phyloP scores from a whole-genome alignment of 92 coral and sea anemone genomes.

The Scolanthus callimorphus region DNA sequence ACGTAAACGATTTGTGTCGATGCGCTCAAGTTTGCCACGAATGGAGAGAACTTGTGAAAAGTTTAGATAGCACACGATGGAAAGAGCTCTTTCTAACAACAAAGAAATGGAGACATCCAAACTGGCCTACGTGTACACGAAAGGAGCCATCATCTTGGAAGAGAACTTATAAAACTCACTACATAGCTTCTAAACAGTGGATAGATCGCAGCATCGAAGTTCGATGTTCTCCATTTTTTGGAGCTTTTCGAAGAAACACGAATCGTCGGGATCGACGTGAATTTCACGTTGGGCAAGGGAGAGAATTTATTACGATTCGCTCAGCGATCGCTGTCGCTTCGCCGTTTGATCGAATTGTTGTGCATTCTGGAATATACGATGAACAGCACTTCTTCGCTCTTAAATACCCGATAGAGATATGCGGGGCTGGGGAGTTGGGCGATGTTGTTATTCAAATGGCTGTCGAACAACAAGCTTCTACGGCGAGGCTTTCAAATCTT shows the following conservation, averaged over 20 bases:
- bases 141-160: slow-evolving; percentile 96
- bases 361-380: slow-evolving; percentile 75
- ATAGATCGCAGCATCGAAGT: slow-evolving; percentile 79
- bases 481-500: slow-evolving; percentile 73
- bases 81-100: slow-evolving; percentile 74
- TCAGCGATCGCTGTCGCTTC: slow-evolving; percentile 84
- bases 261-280: slow-evolving; percentile 43
- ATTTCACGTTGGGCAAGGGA: slow-evolving; percentile 78
- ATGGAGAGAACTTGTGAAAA: slow-evolving; percentile 95
- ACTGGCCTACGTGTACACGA: slow-evolving; percentile 87
- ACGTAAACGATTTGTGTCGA: slow-evolving; percentile 80
- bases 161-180: slow-evolving; percentile 74
- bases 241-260: slow-evolving; percentile 59
- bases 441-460: slow-evolving; percentile 80
- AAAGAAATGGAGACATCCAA: slow-evolving; percentile 95
- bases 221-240: slow-evolving; percentile 75
- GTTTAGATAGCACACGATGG: slow-evolving; percentile 96
- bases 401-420: slow-evolving; percentile 88
- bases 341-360: slow-evolving; percentile 81
- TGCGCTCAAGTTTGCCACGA: slow-evolving; percentile 91
- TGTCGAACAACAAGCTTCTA: slow-evolving; percentile 83
- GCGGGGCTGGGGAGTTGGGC: slow-evolving; percentile 80
- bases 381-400: slow-evolving; percentile 82
- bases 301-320: slow-evolving; percentile 56
- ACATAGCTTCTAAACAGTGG: slow-evolving; percentile 92